A percentile compares a stretch with the other conserved stretches of the same genome.
These are phyloP conservation scores for Epizoanthus ramosus DNA, from an alignment of 92 coral and sea anemone species.

Conservation along the genomic window DNA sequence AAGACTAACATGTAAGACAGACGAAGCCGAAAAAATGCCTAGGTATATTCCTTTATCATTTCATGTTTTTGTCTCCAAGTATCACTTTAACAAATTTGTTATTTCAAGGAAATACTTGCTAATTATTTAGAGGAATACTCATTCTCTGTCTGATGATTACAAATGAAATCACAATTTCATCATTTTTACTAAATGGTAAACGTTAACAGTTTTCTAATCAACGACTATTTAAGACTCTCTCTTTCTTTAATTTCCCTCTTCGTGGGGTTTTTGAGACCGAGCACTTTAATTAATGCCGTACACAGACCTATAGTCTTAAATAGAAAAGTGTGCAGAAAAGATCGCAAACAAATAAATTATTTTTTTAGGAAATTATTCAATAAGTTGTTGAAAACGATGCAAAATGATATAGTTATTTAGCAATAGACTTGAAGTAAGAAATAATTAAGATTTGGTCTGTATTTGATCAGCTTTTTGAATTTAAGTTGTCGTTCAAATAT, in stretches of 20 bases:
- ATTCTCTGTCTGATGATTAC: conserved; percentile 14
- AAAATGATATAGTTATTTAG: conserved; percentile 47
- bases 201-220: background rate
- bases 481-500: conserved; percentile 35
- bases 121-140: conserved; percentile 18
- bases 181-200: conserved; percentile 3
- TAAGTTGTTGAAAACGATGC: conserved; percentile 41
- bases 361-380: conserved; percentile 40
- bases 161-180: conserved; percentile 28
- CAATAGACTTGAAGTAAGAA: conserved; percentile 32
- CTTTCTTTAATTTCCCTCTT: background rate
- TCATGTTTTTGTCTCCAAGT: background rate
- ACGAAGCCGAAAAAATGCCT: background rate
- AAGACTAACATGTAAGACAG: background rate
- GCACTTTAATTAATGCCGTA: conserved; percentile 3
- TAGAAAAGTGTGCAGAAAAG: conserved; percentile 9
- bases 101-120: conserved; percentile 38
- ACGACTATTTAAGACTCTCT: background rate
- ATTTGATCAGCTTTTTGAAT: conserved; percentile 43
- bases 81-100: conserved; percentile 27
- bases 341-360: conserved; percentile 22
- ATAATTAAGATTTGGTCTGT: conserved; percentile 31
- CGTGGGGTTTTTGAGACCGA: background rate
- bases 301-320: background rate
- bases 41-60: background rate